Conservation (phyloP, 2,888 invertebrate species). For the Bedellia somnulentella region DNA sequence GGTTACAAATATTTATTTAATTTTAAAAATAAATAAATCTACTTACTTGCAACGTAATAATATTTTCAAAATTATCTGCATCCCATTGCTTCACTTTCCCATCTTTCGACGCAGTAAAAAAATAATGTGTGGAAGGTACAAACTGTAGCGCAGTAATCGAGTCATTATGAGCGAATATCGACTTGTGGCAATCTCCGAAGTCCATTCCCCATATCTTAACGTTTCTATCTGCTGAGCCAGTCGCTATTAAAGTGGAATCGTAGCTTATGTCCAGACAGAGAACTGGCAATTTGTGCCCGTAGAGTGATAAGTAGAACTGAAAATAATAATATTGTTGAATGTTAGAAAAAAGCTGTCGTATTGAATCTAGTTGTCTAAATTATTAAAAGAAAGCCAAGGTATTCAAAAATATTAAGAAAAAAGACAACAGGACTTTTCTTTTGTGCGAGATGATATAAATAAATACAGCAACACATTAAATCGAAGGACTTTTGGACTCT, state of each 20-base stretch:
- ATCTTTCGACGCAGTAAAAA: conserved; percentile 93
- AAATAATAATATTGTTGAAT: too few species aligned
- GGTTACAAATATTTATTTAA: too few species aligned
- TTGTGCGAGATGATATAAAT: too few species aligned
- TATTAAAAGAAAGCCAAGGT: too few species aligned
- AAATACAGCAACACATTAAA: too few species aligned
- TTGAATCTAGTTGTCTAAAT: too few species aligned
- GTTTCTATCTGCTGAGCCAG: conserved; percentile 94
- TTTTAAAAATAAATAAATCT: too few species aligned
- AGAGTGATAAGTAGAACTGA: conserved; percentile 89
- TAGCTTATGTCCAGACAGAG: conserved; percentile 90
- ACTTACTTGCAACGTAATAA: conserved; percentile 80
- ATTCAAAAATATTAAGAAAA: too few species aligned
- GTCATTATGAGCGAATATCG: conserved; percentile 95
- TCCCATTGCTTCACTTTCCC: conserved; percentile 97
- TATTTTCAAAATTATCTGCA: conserved; percentile 86
- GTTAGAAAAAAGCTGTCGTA: too few species aligned
- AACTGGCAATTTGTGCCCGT: conserved; percentile 95
- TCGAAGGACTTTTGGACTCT: too few species aligned
- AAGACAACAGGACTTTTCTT: too few species aligned
- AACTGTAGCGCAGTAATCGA: conserved; percentile 89
- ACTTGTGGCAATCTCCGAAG: conserved; percentile 97
- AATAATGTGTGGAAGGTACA: conserved; percentile 87
- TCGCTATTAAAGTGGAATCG: conserved; percentile 83
- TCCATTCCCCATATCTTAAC: conserved; percentile 98